Conservation (phyloP, 1,140 invertebrate species). For the Lepidurus packardi region DNA sequence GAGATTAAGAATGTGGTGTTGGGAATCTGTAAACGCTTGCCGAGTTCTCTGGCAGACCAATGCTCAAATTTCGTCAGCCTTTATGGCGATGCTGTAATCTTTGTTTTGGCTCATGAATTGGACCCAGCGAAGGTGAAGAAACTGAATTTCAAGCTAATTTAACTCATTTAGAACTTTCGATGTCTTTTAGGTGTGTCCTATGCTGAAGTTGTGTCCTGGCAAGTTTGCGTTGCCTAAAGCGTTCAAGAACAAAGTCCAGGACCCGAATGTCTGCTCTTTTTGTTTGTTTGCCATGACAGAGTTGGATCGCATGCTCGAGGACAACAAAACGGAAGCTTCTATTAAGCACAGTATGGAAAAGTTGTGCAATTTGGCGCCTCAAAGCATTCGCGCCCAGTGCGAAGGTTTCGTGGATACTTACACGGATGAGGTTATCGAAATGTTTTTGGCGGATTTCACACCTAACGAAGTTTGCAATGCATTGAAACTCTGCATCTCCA, state of each 20-base stretch:
- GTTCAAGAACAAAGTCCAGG: not conserved
- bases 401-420: conserved; percentile 68
- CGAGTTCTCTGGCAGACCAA: conserved; percentile 54
- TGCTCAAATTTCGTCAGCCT: conserved; percentile 68
- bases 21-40: conserved; percentile 61
- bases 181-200: conserved; percentile 58
- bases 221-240: conserved; percentile 42
- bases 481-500: conserved; percentile 59
- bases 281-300: conserved; percentile 72
- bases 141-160: not conserved
- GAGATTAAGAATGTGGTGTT: conserved; percentile 59
- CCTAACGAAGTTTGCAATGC: conserved; percentile 71
- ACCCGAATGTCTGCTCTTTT: conserved; percentile 63
- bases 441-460: conserved; percentile 66
- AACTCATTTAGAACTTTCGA: too few species aligned
- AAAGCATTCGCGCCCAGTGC: conserved; percentile 59
- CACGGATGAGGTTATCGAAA: conserved; percentile 65
- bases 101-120: conserved; percentile 69
- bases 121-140: conserved; percentile 62
- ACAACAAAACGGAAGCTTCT: conserved; percentile 62
- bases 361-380: conserved; percentile 63
- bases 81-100: conserved; percentile 69
- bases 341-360: conserved; percentile 64
- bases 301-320: conserved; percentile 58
- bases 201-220: conserved; percentile 53